Conservation (phyloP, 23 tunicate genomes). For the Trididemnum clinides region DNA sequence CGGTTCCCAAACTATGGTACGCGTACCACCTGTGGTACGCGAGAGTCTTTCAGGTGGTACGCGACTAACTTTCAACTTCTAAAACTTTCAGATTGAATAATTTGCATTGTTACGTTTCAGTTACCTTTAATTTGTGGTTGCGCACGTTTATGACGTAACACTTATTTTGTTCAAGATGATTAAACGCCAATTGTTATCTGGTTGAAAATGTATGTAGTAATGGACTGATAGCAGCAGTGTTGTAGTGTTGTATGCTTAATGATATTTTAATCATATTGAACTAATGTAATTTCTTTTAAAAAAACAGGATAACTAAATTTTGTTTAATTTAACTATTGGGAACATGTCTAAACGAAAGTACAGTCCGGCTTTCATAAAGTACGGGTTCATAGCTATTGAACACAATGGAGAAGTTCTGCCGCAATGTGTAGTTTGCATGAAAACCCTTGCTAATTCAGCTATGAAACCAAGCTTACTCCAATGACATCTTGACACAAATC, state of each 20-base stretch:
- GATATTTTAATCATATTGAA: too few species aligned
- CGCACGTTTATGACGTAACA: constrained; percentile 36
- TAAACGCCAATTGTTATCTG: too few species aligned
- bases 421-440: constrained; percentile 34
- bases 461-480: constrained; percentile 35
- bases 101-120: constrained; percentile 30
- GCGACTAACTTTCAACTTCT: constrained; percentile 20
- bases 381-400: constrained; percentile 22
- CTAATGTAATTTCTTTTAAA: too few species aligned
- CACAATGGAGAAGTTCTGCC: constrained; percentile 23
- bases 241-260: too few species aligned
- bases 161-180: constrained; percentile 38
- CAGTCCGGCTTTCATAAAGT: background rate
- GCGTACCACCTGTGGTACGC: constrained; percentile 55
- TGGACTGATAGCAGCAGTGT: too few species aligned
- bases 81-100: constrained; percentile 41
- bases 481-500: constrained; percentile 57
- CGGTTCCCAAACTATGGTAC: constrained; percentile 53
- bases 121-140: constrained; percentile 24
- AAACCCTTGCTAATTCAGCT: constrained; percentile 29
- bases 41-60: constrained; percentile 58
- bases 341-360: too few species aligned
- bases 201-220: too few species aligned
- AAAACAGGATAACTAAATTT: too few species aligned
- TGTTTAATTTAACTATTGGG: constrained; percentile 23